Evolutionary conservation across 2,113 vertebrate species (phyloP).

Genomic region (Brienomyrus brachyistius): DNA sequence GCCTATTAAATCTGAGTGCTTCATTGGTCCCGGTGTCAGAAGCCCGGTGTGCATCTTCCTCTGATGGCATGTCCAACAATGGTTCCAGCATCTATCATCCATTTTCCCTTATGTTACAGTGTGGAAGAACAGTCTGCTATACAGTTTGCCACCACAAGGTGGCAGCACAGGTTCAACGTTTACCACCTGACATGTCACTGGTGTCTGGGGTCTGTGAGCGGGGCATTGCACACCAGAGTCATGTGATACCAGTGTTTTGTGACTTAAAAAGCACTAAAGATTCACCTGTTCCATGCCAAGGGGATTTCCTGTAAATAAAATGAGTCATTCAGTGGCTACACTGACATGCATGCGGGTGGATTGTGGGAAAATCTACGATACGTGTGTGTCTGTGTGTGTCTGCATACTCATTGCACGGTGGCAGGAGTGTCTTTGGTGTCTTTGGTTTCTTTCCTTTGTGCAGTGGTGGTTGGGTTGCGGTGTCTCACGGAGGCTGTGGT

Average conservation of each 20-base stretch:
- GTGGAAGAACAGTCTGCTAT: neutral
- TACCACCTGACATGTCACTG: neutral
- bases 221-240: neutral
- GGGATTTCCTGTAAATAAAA: neutral
- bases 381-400: neutral
- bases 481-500: neutral
- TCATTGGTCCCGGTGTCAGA: neutral
- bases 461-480: neutral
- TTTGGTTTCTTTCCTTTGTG: neutral
- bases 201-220: neutral
- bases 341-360: neutral
- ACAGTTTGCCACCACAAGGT: constrained; percentile 1
- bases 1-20: neutral
- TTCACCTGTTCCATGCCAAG: neutral
- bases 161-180: constrained; percentile 3
- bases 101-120: neutral
- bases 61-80: neutral
- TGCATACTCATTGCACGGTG: neutral
- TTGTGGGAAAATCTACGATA: neutral
- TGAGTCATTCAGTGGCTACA: neutral
- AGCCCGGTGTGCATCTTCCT: neutral
- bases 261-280: neutral
- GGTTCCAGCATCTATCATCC: neutral
- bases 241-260: neutral
- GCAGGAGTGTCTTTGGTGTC: neutral